These are phyloP conservation scores for Apomyelois bistriatella DNA, from an alignment of 2,888 invertebrate species.

Conservation along the genomic window DNA sequence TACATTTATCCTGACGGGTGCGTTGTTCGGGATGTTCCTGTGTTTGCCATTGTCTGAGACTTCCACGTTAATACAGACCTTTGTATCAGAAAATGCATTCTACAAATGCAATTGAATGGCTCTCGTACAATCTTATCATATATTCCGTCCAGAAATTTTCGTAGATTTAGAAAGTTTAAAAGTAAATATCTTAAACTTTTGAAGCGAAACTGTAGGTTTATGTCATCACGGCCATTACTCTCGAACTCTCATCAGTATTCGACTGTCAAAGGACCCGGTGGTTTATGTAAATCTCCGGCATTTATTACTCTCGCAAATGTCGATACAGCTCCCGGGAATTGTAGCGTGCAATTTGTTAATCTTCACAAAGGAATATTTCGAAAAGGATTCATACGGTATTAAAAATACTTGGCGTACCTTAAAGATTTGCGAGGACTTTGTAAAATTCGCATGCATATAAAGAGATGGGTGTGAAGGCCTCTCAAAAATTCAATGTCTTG, in stretches of 20 bases:
- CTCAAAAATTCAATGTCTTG: conserved; percentile 49
- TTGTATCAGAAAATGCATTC: conserved; percentile 55
- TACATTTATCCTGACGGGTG: conserved; percentile 60
- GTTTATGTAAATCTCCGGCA: conserved; percentile 60
- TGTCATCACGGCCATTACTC: conserved; percentile 41
- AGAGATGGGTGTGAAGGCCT: conserved; percentile 30
- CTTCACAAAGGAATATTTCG: conserved; percentile 40
- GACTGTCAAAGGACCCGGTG: conserved; percentile 50
- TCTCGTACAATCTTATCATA: conserved; percentile 29
- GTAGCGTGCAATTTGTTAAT: conserved; percentile 53
- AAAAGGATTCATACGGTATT: conserved; percentile 29
- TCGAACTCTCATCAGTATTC: conserved; percentile 54
- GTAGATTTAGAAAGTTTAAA: conserved; percentile 4
- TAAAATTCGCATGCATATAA: conserved; percentile 32
- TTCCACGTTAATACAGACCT: conserved; percentile 55
- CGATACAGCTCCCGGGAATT: conserved; percentile 42
- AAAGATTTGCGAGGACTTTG: conserved; percentile 31
- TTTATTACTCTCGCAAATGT: conserved; percentile 51
- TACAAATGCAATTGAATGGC: conserved; percentile 46
- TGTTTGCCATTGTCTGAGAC: conserved; percentile 70
- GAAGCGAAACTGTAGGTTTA: conserved; percentile 51
- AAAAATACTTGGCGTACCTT: conserved; percentile 35
- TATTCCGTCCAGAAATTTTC: conserved; percentile 17
- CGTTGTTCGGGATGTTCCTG: conserved; percentile 45
- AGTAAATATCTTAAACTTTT: conserved; percentile 24